Evolutionary conservation across 2,888 invertebrate genomes (phyloP).

Genomic region (Cerastis leucographa): DNA sequence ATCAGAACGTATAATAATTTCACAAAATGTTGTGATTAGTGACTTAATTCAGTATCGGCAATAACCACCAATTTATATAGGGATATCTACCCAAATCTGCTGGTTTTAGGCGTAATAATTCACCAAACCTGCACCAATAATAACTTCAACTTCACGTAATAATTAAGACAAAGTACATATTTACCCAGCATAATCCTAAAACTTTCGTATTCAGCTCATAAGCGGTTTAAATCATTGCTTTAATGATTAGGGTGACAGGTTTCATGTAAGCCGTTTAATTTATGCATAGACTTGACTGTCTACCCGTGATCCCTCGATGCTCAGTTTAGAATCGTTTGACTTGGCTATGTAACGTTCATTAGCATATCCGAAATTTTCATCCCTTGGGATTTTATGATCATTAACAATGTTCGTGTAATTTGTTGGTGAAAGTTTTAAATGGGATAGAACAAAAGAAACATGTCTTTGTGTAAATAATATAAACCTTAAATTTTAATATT

Average conservation of each 20-base stretch:
- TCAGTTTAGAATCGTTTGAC: slow-evolving; percentile 54
- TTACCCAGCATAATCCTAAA: slow-evolving; percentile 25
- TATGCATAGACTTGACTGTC: slow-evolving; percentile 69
- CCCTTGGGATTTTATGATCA: slow-evolving; percentile 32
- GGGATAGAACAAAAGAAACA: neutral
- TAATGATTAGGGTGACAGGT: slow-evolving; percentile 55
- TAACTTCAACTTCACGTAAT: neutral
- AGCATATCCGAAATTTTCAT: slow-evolving; percentile 58
- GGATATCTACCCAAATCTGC: neutral
- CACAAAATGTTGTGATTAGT: too few species aligned
- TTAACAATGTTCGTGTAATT: slow-evolving; percentile 26
- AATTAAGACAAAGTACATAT: slow-evolving; percentile 15
- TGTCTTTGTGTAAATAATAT: too few species aligned
- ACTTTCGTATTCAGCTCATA: slow-evolving; percentile 51
- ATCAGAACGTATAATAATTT: too few species aligned
- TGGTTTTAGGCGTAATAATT: neutral
- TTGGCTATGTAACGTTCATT: slow-evolving; percentile 49
- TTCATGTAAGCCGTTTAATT: slow-evolving; percentile 71
- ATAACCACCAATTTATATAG: neutral
- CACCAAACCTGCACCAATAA: slow-evolving; percentile 6
- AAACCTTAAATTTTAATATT: too few species aligned
- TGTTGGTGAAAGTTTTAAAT: slow-evolving; percentile 18
- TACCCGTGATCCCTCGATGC: slow-evolving; percentile 42
- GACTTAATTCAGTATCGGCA: neutral
- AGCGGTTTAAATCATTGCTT: slow-evolving; percentile 57